Evolutionary conservation across 2,113 vertebrate genomes (phyloP).

Genomic region (Patagioenas fasciata): DNA sequence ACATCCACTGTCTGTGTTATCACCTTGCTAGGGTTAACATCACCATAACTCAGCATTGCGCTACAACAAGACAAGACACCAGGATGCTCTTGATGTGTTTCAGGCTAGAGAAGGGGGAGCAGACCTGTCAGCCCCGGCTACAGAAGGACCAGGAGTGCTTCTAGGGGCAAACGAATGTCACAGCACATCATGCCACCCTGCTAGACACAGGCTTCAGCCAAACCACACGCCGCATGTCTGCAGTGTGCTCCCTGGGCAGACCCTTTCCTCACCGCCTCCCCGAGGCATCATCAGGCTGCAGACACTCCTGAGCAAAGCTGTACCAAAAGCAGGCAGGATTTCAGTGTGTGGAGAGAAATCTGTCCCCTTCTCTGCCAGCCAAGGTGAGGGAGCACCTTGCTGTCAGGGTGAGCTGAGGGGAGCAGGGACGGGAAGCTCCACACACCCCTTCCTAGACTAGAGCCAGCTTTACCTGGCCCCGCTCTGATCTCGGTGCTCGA

Average conservation of each 20-base stretch:
- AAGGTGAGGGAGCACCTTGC: fast-evolving
- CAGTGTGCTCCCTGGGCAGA: not conserved
- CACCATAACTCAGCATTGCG: not conserved
- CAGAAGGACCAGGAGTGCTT: not conserved
- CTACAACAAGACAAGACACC: not conserved
- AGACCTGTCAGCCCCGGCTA: not conserved
- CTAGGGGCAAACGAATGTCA: not conserved
- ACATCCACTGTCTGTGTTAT: not conserved
- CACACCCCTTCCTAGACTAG: fast-evolving
- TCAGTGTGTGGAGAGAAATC: not conserved
- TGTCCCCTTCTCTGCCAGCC: not conserved
- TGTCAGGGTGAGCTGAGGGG: not conserved
- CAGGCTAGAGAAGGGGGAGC: not conserved
- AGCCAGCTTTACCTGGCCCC: not conserved
- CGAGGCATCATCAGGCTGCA: not conserved
- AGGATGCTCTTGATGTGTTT: fast-evolving
- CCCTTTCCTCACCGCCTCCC: not conserved
- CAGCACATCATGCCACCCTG: not conserved
- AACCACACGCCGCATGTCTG: no score
- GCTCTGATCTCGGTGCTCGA: not conserved
- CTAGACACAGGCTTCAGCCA: not conserved
- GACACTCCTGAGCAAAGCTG: not conserved
- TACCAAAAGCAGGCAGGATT: not conserved
- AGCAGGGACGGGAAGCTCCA: not conserved
- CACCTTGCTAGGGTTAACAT: not conserved